Conservation (phyloP, 1,140 invertebrate species). For the Aricia agestis region DNA sequence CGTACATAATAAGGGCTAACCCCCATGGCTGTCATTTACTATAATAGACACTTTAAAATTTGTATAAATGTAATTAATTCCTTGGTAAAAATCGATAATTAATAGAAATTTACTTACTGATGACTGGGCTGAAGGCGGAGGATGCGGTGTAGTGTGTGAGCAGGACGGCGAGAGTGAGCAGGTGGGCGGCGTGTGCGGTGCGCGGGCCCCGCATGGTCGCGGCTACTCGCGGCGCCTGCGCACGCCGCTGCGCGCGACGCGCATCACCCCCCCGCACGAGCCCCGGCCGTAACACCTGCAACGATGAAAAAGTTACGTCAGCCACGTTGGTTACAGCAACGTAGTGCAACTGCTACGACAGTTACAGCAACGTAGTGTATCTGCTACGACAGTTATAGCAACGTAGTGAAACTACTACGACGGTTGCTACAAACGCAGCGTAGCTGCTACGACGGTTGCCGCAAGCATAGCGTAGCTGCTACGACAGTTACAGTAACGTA, state of each 20-base stretch:
- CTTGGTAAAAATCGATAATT: too few species aligned
- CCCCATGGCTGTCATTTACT: too few species aligned
- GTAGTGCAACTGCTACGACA: conserved; percentile 24
- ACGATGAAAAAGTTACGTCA: conserved; percentile 2
- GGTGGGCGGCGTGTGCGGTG: conserved; percentile 47
- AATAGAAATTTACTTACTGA: too few species aligned
- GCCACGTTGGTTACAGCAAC: too few species aligned
- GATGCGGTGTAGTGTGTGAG: conserved; percentile 32
- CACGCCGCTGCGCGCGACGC: conserved; percentile 53
- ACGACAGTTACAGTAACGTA: too few species aligned
- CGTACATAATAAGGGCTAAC: too few species aligned
- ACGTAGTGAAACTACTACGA: too few species aligned
- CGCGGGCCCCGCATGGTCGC: conserved; percentile 62
- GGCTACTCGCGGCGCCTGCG: conserved; percentile 60
- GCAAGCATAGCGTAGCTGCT: too few species aligned
- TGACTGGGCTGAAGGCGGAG: conserved; percentile 40
- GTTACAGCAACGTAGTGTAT: conserved; percentile 27
- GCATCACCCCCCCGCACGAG: conserved; percentile 64
- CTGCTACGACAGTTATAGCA: background rate
- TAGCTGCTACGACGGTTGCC: too few species aligned
- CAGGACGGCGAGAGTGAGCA: conserved; percentile 41
- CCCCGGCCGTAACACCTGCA: conserved; percentile 55
- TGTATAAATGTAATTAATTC: too few species aligned
- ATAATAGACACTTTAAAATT: too few species aligned
- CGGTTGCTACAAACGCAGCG: too few species aligned